phyloP scores from a whole-genome alignment of 1,140 invertebrate species.

The Musca vetustissima region DNA sequence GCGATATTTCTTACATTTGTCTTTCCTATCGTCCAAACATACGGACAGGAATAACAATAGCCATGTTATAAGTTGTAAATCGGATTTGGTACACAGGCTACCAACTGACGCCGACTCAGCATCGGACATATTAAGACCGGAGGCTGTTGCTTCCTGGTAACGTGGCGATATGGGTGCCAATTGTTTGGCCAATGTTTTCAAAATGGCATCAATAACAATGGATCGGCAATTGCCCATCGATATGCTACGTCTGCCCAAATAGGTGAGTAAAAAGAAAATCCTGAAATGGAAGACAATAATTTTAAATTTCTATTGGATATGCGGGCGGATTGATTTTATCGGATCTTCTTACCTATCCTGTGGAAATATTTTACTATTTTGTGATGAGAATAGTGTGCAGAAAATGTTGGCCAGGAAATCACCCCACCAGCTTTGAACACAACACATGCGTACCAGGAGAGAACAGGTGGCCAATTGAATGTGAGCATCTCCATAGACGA shows the following conservation, averaged over 20 bases:
- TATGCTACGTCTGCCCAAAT: conserved; percentile 81
- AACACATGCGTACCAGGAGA: conserved; percentile 76
- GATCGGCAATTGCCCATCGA: conserved; percentile 63
- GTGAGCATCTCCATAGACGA: conserved; percentile 52
- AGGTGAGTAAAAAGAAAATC: conserved; percentile 83
- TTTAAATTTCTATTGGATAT: conserved; percentile 4
- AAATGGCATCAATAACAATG: conserved; percentile 65
- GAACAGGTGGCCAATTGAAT: conserved; percentile 62
- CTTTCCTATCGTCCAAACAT: conserved; percentile 66
- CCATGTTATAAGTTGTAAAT: conserved; percentile 76
- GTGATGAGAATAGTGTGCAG: conserved; percentile 74
- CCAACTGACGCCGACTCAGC: not conserved
- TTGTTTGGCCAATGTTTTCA: conserved; percentile 62
- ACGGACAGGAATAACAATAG: conserved; percentile 75
- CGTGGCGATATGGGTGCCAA: conserved; percentile 59
- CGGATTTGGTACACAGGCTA: conserved; percentile 54
- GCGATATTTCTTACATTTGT: conserved; percentile 49
- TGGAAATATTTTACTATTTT: conserved; percentile 76
- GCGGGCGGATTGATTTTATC: too few relatives aligned
- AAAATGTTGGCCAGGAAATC: conserved; percentile 81
- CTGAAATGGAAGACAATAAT: conserved; percentile 58
- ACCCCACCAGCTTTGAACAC: conserved; percentile 82
- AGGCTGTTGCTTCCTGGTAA: conserved; percentile 63
- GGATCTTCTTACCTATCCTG: conserved; percentile 73
- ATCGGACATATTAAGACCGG: not conserved